Base-by-base conservation (phyloP, 2,797 vertebrate genomes). In the Oreochromis grahami region DNA sequence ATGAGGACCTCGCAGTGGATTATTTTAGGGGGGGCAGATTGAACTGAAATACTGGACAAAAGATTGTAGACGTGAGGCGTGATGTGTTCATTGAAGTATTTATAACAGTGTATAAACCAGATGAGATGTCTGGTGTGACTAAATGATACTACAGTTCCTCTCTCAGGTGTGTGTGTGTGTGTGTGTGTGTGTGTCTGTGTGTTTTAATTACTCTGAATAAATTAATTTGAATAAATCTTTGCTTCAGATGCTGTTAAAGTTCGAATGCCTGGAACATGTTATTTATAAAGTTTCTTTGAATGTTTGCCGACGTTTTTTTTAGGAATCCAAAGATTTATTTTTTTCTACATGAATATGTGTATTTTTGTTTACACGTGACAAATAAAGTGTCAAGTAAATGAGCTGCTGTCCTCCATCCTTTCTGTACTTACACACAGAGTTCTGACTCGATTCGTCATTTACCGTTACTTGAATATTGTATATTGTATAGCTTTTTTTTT, bases 381-480 rank as follows among this genome's bases (percentile, higher is more conserved):
- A 92, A 21, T 92, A 94, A 94, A 87, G 83, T 92, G 34, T 65
- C 32, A 65, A 5, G 3, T 65, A 38, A 65, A 65, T 38, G 34
- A 38, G 34, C 34, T 38, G 29, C 29, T 34, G 4, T 38, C 15
- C 15, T 11, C 15, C 8, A 34, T 34, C 29, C 34, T 60, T 21
- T 4, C 17, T 65, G 60, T 45, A 13, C 43, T 45, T 45, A 15
- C 5, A 6, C 13, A 14, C 43, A 6, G 43, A 65, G 5, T 1
- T 41, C 34, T 5, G 19, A 8, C 34, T 65, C 1, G 0, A 5
- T 63, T n/a, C 19, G n/a, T n/a, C n/a, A n/a, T n/a, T n/a, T n/a
- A n/a, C n/a, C n/a, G n/a, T n/a, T n/a, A n/a, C n/a, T n/a, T n/a
- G n/a, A n/a, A n/a, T n/a, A n/a, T n/a, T n/a, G n/a, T n/a, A n/a